These are phyloP conservation scores for Phaedon cochleariae DNA, from an alignment of 2,888 invertebrate genomes.

Conservation along the genomic window DNA sequence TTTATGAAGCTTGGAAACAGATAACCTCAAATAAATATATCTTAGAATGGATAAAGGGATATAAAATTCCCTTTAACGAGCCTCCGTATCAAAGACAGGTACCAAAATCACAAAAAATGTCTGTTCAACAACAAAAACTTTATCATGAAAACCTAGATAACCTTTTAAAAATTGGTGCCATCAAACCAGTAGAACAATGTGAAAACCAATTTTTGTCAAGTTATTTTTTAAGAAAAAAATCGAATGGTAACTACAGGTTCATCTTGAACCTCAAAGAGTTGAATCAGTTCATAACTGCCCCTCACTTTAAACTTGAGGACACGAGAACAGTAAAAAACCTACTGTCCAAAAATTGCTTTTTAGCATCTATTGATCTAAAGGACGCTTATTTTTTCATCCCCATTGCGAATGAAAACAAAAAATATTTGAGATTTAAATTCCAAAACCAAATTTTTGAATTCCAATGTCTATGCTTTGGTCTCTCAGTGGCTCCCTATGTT, in stretches of 20 bases:
- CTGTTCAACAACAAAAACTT: not conserved
- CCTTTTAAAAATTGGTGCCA: not conserved
- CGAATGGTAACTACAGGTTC: not conserved
- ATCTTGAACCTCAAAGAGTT: not conserved
- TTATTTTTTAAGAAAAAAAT: not conserved
- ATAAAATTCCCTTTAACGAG: too few relatives aligned
- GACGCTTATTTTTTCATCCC: too few relatives aligned
- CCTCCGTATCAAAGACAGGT: too few relatives aligned
- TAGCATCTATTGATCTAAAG: too few relatives aligned
- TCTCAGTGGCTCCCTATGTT: not conserved
- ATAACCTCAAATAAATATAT: too few relatives aligned
- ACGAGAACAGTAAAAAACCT: not conserved
- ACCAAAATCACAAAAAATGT: too few relatives aligned
- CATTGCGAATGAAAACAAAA: not conserved
- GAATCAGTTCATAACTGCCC: not conserved
- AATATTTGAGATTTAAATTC: slow-evolving; percentile 1
- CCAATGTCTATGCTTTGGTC: not conserved
- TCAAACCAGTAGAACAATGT: not conserved
- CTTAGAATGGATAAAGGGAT: too few relatives aligned
- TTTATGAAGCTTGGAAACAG: too few relatives aligned
- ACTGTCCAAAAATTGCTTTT: not conserved
- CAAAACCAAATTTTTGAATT: not conserved
- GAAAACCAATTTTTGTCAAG: not conserved
- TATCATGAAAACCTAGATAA: not conserved
- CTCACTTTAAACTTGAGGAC: not conserved